A percentile compares a stretch with the other conserved stretches of the same genome.
phyloP scores from a whole-genome alignment of 2,113 vertebrate genomes.

The Mastomys natalensis region DNA sequence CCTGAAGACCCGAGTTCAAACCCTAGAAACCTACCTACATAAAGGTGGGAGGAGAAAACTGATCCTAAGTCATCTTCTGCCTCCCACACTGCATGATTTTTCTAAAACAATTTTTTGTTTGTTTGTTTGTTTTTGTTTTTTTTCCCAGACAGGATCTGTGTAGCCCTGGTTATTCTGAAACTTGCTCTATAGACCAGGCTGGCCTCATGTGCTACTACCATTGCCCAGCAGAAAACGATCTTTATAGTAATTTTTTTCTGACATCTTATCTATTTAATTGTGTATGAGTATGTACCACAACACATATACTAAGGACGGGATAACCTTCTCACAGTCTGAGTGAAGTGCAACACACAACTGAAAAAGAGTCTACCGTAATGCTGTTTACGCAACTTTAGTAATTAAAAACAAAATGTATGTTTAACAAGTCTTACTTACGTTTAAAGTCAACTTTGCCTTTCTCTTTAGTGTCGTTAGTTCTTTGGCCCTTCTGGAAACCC shows the following conservation, averaged over 20 bases:
- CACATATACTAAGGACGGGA: neutral
- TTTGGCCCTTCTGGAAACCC: slow-evolving; percentile 59
- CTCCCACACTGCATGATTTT: neutral
- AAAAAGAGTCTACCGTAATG: neutral
- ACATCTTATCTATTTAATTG: neutral
- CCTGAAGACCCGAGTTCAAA: neutral
- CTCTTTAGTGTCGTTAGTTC: slow-evolving; percentile 39
- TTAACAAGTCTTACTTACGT: slow-evolving; percentile 65
- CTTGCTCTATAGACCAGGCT: too few species aligned
- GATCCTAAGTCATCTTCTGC: neutral
- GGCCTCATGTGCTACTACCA: too few species aligned
- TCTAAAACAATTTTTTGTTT: neutral
- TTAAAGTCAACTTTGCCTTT: neutral
- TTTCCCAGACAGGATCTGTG: too few species aligned
- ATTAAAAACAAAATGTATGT: neutral
- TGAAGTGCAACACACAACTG: neutral
- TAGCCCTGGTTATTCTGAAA: too few species aligned
- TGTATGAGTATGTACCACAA: neutral
- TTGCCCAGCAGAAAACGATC: neutral
- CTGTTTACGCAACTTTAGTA: neutral
- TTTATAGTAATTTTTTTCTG: neutral
- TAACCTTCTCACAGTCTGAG: neutral
- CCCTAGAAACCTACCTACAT: neutral
- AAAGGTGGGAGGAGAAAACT: neutral
- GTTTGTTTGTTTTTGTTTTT: too few species aligned